These are phyloP conservation scores for Clepsis dumicolana DNA, from an alignment of 2,888 invertebrate genomes.

Conservation along the genomic window DNA sequence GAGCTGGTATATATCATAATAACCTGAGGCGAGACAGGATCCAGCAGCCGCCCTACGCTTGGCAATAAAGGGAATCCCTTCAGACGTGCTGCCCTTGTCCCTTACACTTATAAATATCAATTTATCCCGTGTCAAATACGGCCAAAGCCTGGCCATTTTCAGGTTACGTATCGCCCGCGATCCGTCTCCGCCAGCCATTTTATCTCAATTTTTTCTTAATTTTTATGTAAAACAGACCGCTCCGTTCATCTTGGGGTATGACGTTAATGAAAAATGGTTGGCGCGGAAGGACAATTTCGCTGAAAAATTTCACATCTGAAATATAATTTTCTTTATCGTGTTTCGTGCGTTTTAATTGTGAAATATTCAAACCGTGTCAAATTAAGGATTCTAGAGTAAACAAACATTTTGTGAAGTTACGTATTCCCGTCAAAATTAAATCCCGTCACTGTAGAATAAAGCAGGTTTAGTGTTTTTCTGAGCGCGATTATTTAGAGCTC, in stretches of 20 bases:
- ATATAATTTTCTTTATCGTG: constrained; percentile 23
- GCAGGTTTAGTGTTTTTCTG: no score
- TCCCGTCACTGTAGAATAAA: no score
- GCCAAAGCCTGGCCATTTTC: constrained; percentile 77
- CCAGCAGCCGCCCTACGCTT: constrained; percentile 70
- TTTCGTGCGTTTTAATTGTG: constrained; percentile 20
- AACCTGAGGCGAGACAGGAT: constrained; percentile 79
- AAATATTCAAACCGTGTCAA: constrained; percentile 3
- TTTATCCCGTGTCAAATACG: constrained; percentile 84
- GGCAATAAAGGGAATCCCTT: constrained; percentile 85
- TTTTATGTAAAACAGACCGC: constrained; percentile 54
- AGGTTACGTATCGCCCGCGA: constrained; percentile 75
- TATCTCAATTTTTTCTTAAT: constrained; percentile 69
- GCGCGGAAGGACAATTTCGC: constrained; percentile 34
- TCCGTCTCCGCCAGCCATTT: constrained; percentile 65
- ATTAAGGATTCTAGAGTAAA: constrained; percentile 4
- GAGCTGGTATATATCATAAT: constrained; percentile 82
- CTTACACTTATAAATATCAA: constrained; percentile 85
- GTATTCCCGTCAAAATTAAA: no score
- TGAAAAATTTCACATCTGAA: constrained; percentile 29
- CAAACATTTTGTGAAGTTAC: background rate
- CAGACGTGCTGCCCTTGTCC: constrained; percentile 79
- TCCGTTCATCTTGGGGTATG: constrained; percentile 41
- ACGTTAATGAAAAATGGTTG: constrained; percentile 44
- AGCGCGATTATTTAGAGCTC: background rate